Evolutionary conservation across 1,140 invertebrate genomes (phyloP).

Genomic region (Zelostemma sp.): DNA sequence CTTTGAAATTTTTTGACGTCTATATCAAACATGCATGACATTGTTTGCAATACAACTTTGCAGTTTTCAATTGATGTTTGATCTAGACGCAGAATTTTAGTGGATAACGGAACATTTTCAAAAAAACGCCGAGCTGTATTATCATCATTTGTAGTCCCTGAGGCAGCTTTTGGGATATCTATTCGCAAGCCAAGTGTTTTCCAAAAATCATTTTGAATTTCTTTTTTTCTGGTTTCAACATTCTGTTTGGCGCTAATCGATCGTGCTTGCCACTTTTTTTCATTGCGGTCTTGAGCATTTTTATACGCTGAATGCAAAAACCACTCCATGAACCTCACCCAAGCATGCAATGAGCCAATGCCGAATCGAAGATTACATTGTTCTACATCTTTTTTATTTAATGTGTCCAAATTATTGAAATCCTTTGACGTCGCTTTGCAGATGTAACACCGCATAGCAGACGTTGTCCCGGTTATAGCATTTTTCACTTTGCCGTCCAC

Average conservation of each 20-base stretch:
- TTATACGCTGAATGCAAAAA: constrained; percentile 29
- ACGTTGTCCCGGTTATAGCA: too few relatives aligned
- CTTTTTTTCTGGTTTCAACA: constrained; percentile 21
- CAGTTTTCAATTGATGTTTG: constrained; percentile 44
- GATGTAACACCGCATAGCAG: too few relatives aligned
- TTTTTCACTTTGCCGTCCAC: too few relatives aligned
- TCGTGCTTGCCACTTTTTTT: constrained; percentile 28
- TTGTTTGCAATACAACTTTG: too few relatives aligned
- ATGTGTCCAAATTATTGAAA: constrained; percentile 10
- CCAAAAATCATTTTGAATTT: constrained; percentile 16
- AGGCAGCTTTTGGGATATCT: constrained; percentile 28
- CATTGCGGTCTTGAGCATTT: too few relatives aligned
- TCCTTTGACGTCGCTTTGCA: neutral
- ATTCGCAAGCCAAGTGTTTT: constrained; percentile 20
- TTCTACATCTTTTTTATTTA: neutral
- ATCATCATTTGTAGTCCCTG: constrained; percentile 38
- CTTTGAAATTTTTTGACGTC: constrained; percentile 20
- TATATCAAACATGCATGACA: constrained; percentile 22
- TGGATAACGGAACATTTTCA: constrained; percentile 14
- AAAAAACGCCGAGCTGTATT: constrained; percentile 44
- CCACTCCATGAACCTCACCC: constrained; percentile 30
- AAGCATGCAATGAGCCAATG: constrained; percentile 21
- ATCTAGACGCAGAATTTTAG: constrained; percentile 18
- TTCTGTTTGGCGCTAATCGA: constrained; percentile 16
- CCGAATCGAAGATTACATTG: too few relatives aligned